Evolutionary conservation across 2,113 vertebrate species (phyloP).

Genomic region (Alectura lathami): DNA sequence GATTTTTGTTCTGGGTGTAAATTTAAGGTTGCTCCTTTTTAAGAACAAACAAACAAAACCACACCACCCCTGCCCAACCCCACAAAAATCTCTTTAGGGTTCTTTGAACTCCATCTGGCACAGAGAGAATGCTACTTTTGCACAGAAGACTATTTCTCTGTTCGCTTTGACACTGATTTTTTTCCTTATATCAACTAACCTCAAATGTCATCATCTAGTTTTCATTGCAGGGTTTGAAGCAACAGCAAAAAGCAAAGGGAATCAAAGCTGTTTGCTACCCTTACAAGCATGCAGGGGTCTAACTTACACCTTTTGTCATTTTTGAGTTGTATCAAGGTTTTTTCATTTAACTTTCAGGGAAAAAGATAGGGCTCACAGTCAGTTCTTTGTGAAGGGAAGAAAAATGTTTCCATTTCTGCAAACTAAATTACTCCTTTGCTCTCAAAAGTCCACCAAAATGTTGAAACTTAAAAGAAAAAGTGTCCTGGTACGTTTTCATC

Average conservation of each 20-base stretch:
- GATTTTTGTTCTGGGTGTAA: background rate
- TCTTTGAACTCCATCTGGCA: background rate
- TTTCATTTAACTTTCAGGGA: background rate
- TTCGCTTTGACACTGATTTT: background rate
- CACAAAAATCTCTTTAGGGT: background rate
- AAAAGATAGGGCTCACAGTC: background rate
- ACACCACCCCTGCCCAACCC: background rate
- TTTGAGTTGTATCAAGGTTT: background rate
- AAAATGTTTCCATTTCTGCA: background rate
- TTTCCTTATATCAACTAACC: background rate
- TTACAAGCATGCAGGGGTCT: background rate
- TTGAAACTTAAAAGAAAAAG: background rate
- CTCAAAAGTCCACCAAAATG: background rate
- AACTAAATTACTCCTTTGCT: background rate
- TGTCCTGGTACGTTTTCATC: background rate
- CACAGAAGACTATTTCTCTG: background rate
- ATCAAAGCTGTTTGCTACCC: background rate
- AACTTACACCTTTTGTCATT: no score
- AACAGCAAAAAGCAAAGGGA: background rate
- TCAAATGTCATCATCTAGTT: background rate
- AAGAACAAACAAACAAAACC: background rate
- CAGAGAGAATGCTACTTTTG: background rate
- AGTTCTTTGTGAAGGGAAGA: background rate
- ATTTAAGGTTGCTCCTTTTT: background rate
- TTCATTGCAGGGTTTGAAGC: background rate